Evolutionary conservation across 2,888 invertebrate species (phyloP), one percentile per base, ranked within the genome.

Genomic region (Drosophila sordidula): DNA sequence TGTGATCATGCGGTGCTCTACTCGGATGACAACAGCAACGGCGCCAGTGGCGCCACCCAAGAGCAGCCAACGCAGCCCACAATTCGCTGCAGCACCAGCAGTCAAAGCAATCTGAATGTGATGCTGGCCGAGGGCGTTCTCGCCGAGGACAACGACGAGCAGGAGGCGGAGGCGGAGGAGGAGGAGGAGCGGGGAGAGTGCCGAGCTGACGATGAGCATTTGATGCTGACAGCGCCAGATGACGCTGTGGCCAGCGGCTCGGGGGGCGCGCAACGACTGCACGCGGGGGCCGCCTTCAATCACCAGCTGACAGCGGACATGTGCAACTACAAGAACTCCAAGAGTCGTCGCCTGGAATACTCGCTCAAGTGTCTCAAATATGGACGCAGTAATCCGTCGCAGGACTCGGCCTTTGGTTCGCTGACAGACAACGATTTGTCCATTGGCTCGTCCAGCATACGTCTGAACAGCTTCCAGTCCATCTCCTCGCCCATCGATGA

Each of bases 401-500:
- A 92, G 80, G 92, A 92, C 62, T 92, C 92, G 8, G 92, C 92
- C 8, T 92, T 92, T 64, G 92, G 92, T 22, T 92, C 92, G 12
- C 78, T 92, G 39, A 92, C 92, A 50, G 92, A 92, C 75, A 92
- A 92, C 66, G 92, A 92, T 78, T 78, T 92, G 16, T 92, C 92
- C 39, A 91, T 91, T n/a, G 91, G 91, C 6, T 92, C 92, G 0
- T 92, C 92, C 3, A 92, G 92, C 69, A 91, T 92, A 65, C 91
- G 92, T 2, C 76, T 92, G 44, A 92, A 90, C 63, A 92, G 92
- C 69, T 92, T 92, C 64, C 92, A 92, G 59, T 92, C 92, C 26
- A 92, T 92, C 11, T 91, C 92, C 9, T 92, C 92, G 22, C 92
- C 92, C 12, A 92, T 92, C 26, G 92, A 92, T 69, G 92, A 92